Evolutionary conservation across 2,113 vertebrate species (phyloP).

Genomic region (Brachyhypopomus gauderio): DNA sequence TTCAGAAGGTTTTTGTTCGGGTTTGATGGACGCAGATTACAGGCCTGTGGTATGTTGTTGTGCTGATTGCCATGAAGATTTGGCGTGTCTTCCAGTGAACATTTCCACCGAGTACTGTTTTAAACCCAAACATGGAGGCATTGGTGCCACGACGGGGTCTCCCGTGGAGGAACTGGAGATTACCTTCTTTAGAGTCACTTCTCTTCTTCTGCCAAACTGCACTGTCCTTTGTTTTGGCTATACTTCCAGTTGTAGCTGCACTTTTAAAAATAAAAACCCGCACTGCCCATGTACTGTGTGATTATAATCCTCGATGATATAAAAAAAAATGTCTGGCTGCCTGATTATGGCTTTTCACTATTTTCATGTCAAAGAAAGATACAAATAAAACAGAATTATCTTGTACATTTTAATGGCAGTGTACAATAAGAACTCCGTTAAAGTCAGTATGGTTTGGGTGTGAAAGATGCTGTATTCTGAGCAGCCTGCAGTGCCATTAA

Average conservation of each 20-base stretch:
- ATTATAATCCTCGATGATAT: background rate
- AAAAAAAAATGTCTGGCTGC: conserved; percentile 11
- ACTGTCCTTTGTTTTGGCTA: too few species aligned
- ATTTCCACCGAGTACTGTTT: too few species aligned
- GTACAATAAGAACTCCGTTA: background rate
- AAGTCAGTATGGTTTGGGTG: too few species aligned
- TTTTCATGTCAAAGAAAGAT: background rate
- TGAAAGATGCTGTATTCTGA: background rate
- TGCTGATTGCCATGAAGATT: background rate
- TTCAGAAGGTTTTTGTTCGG: background rate
- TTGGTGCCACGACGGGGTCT: too few species aligned
- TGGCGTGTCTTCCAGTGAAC: too few species aligned
- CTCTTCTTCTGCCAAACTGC: too few species aligned
- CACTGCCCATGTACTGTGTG: conserved; percentile 8
- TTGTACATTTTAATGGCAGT: background rate
- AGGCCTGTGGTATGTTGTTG: background rate
- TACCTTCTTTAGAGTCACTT: too few species aligned
- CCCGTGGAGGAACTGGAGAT: too few species aligned
- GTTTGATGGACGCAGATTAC: background rate
- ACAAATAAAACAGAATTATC: conserved; percentile 13
- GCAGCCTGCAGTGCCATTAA: background rate
- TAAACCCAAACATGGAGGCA: too few species aligned
- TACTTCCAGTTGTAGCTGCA: background rate
- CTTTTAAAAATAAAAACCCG: conserved; percentile 8
- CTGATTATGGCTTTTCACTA: background rate